Evolutionary conservation across 1,140 invertebrate genomes (phyloP), one percentile per base, ranked within the genome.

Genomic region (Helicoverpa zea): DNA sequence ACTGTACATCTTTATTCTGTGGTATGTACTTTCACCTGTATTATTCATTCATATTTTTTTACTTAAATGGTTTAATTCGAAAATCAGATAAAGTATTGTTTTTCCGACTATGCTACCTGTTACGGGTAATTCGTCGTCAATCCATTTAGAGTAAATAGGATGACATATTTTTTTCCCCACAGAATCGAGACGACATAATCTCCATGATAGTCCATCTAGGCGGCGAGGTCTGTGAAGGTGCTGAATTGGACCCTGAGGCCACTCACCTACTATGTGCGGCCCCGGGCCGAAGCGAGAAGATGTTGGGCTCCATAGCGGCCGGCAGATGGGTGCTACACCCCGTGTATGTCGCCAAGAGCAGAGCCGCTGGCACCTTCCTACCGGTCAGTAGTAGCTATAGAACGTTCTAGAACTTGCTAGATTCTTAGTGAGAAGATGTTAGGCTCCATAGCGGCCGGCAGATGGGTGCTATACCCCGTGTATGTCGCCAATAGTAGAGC

Each of bases 291-390:
- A 98, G 98, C 90, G 98, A 99, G 95, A 98, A 98, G 94, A 96
- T 98, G 92, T 95, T 99, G 2, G 97, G 97, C 3, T 97, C 97
- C 84, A 96, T 99, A 52, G 98, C 98, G 0, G 96, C 97, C 0
- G 98, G 98, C 35, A 98, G 98, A 88, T 99, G 98, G 98, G 96
- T 99, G 2, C 90, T 99, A 10, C 97, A 98, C 88, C 96, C 96
- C 2, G 96, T 96, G 0, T 99, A 98, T 88, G 93, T 99, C 10
- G 96, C 96, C 13, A 95, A 97, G 61, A 98, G 97, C 73, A 90
- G 96, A 18, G 88, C 95, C 47, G 95, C 95, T 14, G 96, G 96
- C 5, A 43, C 35, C 35, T 43, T 43, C 35, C 9, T 43, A 43
- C 35, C 35, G 35, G 35, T 43, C 35, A 43, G 35, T 43, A 43